Evolutionary conservation across 2,113 vertebrate species (phyloP), one percentile per base, ranked within the genome.

Genomic region (Lasiurus borealis): DNA sequence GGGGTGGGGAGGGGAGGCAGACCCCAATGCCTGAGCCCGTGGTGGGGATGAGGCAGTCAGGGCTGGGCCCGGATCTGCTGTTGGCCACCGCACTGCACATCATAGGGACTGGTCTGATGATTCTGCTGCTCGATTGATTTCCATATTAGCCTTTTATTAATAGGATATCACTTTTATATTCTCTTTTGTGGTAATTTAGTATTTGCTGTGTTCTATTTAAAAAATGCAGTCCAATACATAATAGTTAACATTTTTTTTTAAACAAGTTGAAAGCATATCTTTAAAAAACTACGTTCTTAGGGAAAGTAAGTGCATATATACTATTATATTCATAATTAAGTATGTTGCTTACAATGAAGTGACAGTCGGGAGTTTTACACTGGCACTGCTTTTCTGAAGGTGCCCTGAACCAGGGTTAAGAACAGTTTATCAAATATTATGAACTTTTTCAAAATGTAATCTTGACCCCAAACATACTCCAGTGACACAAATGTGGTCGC

Each of bases 171-270:
- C 25, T 62, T 27, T 81, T 73, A 59, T 83, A 82, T 90, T 76
- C 85, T 88, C 14, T 72, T 90, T 3, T 44, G 18, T 86, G n/a
- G 3, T 69, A 91, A 93, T 94, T 94, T 88, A 77, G 25, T 29
- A 86, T 96, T 88, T 96, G 27, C n/a, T 95, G 4, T 66, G 9
- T 83, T 89, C 23, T 84, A 8, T 72, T 10, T 69, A n/a, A 66
- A 83, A 73, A 78, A 72, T 73, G 4, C 6, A 59, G 15, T 85
- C 27, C 10, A 85, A 19, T 85, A 52, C 4, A 29, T 12, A 87
- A 10, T 94, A 81, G 18, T 87, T 69, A 48, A 50, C 40, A 57
- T n/a, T 92, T 94, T 92, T 92, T 92, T 94, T 85, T 29, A 4
- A 46, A 75, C 85, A 76, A 57, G 14, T 36, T 83, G 29, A 57